phyloP scores from a whole-genome alignment of 1,140 invertebrate genomes.

The Temnothorax longispinosus region DNA sequence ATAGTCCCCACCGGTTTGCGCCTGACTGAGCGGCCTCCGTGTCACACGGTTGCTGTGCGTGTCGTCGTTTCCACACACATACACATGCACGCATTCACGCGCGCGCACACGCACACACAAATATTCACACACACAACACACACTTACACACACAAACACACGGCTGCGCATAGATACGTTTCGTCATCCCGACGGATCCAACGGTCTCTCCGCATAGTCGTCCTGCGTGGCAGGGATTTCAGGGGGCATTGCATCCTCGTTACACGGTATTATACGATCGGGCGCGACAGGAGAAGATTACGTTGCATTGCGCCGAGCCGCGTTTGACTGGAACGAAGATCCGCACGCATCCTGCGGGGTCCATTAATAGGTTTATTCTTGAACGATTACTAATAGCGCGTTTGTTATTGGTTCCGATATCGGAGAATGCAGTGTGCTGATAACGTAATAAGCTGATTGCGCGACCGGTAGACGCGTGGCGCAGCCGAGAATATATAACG shows the following conservation, averaged over 20 bases:
- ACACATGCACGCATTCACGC: background rate
- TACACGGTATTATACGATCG: slow-evolving; percentile 73
- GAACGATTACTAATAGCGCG: slow-evolving; percentile 50
- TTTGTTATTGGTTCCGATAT: slow-evolving; percentile 19
- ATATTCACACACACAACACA: background rate
- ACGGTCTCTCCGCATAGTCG: slow-evolving; percentile 70
- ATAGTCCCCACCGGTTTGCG: slow-evolving; percentile 71
- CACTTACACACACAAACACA: background rate
- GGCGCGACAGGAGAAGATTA: slow-evolving; percentile 71
- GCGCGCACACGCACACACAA: background rate
- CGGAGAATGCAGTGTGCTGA: slow-evolving; percentile 40
- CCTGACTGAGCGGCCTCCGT: slow-evolving; percentile 62
- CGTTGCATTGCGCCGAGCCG: slow-evolving; percentile 27
- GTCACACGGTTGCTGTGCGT: slow-evolving; percentile 58
- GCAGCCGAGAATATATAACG: background rate
- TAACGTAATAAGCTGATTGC: slow-evolving; percentile 54
- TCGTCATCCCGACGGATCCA: slow-evolving; percentile 72
- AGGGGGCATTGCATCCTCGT: slow-evolving; percentile 75
- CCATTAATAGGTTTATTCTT: slow-evolving; percentile 62
- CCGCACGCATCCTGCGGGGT: background rate
- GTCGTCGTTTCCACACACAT: slow-evolving; percentile 40
- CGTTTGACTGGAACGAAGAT: slow-evolving; percentile 57
- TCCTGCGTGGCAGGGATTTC: slow-evolving; percentile 71
- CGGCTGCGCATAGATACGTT: slow-evolving; percentile 54
- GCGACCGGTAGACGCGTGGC: background rate